Conservation (phyloP, 2,113 vertebrate genomes). For the Psilopogon haemacephalus region DNA sequence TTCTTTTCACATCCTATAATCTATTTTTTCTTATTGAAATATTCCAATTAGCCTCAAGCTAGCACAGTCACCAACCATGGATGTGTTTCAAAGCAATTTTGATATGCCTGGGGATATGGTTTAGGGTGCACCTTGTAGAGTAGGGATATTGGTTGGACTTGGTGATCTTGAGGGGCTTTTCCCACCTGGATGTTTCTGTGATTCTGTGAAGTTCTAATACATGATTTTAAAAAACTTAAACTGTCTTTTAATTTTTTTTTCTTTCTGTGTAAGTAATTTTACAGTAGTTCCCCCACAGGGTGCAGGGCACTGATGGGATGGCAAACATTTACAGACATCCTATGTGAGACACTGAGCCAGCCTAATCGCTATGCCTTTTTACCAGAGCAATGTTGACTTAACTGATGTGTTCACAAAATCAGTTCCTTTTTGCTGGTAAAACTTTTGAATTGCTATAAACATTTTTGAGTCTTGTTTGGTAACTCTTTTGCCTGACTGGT, state of each 20-base stretch:
- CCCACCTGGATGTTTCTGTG: no score
- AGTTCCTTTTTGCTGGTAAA: not conserved
- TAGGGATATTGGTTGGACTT: no score
- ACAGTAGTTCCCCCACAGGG: not conserved
- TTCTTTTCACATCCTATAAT: no score
- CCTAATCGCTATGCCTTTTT: not conserved
- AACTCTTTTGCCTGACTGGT: not conserved
- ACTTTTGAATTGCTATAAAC: not conserved
- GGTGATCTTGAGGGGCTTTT: no score
- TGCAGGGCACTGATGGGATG: not conserved
- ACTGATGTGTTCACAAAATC: not conserved
- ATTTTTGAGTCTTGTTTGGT: not conserved
- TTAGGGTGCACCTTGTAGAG: no score
- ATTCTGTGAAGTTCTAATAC: constrained; percentile 6
- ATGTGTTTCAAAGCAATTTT: no score
- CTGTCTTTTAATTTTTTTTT: not conserved
- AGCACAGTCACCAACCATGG: no score
- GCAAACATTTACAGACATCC: not conserved
- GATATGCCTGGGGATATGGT: no score
- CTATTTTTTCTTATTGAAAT: no score
- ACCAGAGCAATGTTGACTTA: not conserved
- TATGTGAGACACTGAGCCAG: not conserved
- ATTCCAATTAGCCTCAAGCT: no score
- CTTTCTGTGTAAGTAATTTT: constrained; percentile 21
- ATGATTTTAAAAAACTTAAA: constrained; percentile 4